Percentiles rank a stretch among this genome's conserved stretches.
These are phyloP conservation scores for Delphinus delphis DNA, from an alignment of 2,113 vertebrate species.

Conservation along the genomic window DNA sequence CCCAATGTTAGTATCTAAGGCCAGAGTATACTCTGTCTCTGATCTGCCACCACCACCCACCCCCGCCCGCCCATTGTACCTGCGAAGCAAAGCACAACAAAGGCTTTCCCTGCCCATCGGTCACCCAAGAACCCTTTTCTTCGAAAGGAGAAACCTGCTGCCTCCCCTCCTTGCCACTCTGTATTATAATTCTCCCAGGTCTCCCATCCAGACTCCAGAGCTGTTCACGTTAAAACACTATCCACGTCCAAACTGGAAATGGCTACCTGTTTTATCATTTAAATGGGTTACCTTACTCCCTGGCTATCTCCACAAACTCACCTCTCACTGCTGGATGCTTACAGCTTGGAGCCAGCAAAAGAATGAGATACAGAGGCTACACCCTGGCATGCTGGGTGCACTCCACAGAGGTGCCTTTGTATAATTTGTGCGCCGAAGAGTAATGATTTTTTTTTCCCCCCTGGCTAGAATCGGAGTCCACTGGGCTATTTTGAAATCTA, in stretches of 20 bases:
- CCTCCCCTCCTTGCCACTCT: not conserved
- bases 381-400: not conserved
- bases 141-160: not conserved
- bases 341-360: not conserved
- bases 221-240: not conserved
- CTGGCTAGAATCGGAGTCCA: constrained; percentile 4
- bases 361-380: not conserved
- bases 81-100: not conserved
- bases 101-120: not conserved
- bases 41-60: no score
- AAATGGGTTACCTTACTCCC: constrained; percentile 43
- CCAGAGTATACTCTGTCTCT: not conserved
- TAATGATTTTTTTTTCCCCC: not conserved
- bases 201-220: not conserved
- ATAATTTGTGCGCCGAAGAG: not conserved
- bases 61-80: accelerated
- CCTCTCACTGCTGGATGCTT: not conserved
- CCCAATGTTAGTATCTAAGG: not conserved
- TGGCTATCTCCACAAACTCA: not conserved
- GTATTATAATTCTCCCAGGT: not conserved
- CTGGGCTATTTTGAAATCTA: constrained; percentile 61
- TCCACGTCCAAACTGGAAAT: constrained; percentile 18
- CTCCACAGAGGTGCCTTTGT: constrained; percentile 56
- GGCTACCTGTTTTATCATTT: constrained; percentile 49
- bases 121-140: not conserved